These are phyloP conservation scores for Rhinatrema bivittatum DNA, from an alignment of 2,797 vertebrate species.

Conservation along the genomic window DNA sequence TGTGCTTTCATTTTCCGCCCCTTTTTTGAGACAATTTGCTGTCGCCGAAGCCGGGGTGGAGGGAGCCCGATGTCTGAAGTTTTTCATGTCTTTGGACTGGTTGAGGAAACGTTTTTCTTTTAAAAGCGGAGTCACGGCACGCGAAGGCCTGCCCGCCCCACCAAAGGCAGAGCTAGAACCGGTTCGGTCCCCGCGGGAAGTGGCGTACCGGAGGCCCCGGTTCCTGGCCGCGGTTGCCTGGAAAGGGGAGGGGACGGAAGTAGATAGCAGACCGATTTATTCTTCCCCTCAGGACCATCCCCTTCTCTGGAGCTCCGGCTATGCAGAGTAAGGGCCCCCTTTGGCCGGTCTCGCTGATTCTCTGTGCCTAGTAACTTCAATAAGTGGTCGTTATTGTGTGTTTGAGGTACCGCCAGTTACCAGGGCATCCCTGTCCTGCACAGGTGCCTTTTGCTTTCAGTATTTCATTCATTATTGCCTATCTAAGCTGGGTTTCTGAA, in stretches of 20 bases:
- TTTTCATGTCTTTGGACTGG: slow-evolving; percentile 36
- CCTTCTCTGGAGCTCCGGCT: slow-evolving; percentile 53
- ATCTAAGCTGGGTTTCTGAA: too few relatives aligned
- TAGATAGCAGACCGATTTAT: slow-evolving; percentile 23
- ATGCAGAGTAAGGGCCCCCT: slow-evolving; percentile 53
- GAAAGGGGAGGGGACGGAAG: slow-evolving; percentile 8
- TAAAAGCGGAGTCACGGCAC: not conserved
- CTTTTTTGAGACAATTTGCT: too few relatives aligned
- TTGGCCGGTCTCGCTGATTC: too few relatives aligned
- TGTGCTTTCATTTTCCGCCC: too few relatives aligned
- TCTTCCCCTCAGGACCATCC: slow-evolving; percentile 30
- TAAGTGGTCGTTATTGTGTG: too few relatives aligned
- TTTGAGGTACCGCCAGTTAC: too few relatives aligned
- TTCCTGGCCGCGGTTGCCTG: slow-evolving; percentile 33
- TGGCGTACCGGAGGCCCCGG: slow-evolving; percentile 42
- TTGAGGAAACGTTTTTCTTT: slow-evolving; percentile 40
- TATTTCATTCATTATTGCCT: too few relatives aligned
- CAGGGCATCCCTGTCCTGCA: too few relatives aligned
- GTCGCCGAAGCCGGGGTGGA: too few relatives aligned
- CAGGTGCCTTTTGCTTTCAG: too few relatives aligned
- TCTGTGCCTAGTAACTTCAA: too few relatives aligned
- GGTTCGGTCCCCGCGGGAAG: slow-evolving; percentile 5
- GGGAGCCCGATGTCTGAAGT: too few relatives aligned
- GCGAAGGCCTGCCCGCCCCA: not conserved
- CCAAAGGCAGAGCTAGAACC: not conserved